Percentiles rank a stretch among this genome's conserved stretches.
Conservation (phyloP, 2,888 invertebrate species). For the Hylaea fasciaria region DNA sequence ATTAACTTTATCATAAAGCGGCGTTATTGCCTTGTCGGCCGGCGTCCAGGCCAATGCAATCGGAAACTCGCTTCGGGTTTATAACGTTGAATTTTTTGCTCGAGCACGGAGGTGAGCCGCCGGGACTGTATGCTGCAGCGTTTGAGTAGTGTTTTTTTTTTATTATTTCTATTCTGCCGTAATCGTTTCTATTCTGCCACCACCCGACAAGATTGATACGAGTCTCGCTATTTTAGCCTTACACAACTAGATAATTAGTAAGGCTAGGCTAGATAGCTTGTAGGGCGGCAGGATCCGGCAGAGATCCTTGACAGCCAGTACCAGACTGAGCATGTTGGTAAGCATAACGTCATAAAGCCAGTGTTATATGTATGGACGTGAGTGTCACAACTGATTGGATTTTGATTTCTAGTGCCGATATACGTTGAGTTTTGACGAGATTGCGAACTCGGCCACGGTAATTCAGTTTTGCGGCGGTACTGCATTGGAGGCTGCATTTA, state of each 20-base stretch:
- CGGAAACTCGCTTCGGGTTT: slow-evolving; percentile 64
- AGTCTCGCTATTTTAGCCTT: too few relatives aligned
- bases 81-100: slow-evolving; percentile 51
- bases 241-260: too few relatives aligned
- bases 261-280: too few relatives aligned
- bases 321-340: too few relatives aligned
- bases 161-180: neutral
- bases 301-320: too few relatives aligned
- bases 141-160: neutral
- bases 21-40: slow-evolving; percentile 74
- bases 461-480: neutral
- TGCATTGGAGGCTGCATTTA: neutral
- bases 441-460: neutral
- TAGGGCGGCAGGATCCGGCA: too few relatives aligned
- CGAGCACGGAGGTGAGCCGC: slow-evolving; percentile 37
- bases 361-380: neutral
- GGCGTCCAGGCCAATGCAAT: slow-evolving; percentile 56
- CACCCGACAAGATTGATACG: too few relatives aligned
- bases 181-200: too few relatives aligned
- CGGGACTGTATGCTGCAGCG: slow-evolving; percentile 13
- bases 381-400: too few relatives aligned
- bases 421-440: neutral
- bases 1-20: slow-evolving; percentile 82
- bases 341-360: neutral
- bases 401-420: neutral